A percentile compares a stretch with the other conserved stretches of the same genome.
Conservation (phyloP, 2,113 vertebrate species). For the Cavia porcellus region DNA sequence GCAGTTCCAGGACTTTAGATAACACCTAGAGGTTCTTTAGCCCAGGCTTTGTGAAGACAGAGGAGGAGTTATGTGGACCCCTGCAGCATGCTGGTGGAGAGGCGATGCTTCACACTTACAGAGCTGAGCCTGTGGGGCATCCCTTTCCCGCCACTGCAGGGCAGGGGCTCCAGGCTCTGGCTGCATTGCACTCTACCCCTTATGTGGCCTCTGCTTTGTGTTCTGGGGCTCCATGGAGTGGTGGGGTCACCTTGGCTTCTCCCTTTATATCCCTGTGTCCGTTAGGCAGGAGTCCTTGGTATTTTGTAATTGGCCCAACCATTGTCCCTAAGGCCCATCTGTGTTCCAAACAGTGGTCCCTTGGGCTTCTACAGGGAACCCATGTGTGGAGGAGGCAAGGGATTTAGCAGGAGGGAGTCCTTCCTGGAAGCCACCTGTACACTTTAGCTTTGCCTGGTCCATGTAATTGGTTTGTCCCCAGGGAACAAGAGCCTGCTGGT, state of each 20-base stretch:
- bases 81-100: background rate
- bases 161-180: fast-evolving
- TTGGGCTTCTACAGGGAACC: background rate
- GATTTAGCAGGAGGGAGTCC: background rate
- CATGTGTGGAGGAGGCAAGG: background rate
- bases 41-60: conserved; percentile 9
- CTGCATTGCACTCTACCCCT: background rate
- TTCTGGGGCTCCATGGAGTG: too few species aligned
- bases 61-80: background rate
- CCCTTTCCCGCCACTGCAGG: background rate
- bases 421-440: background rate
- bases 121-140: background rate
- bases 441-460: background rate
- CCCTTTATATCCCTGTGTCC: background rate
- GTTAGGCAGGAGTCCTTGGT: background rate
- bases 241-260: background rate
- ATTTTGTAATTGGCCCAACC: background rate
- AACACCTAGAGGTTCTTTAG: conserved; percentile 14
- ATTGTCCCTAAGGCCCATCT: background rate
- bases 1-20: background rate
- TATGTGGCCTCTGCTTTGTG: background rate
- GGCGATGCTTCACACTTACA: fast-evolving
- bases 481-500: background rate
- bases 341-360: background rate
- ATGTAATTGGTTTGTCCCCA: background rate